These are phyloP conservation scores for Metalampra italica DNA, from an alignment of 2,888 invertebrate species.

Conservation along the genomic window DNA sequence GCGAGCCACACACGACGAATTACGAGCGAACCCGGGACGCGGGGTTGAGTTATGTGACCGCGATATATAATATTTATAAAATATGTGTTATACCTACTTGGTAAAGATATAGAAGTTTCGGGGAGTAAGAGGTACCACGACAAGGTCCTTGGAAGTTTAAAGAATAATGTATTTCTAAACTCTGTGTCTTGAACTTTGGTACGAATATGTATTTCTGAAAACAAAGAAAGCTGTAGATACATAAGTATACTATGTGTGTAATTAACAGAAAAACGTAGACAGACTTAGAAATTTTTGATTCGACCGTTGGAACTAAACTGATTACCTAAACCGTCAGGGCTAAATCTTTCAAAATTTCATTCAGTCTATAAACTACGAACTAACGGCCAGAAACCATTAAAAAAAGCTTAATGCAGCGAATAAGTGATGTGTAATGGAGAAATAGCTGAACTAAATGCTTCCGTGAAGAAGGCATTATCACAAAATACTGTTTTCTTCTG, in stretches of 20 bases:
- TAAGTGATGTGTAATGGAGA: slow-evolving; percentile 2
- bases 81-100: slow-evolving; percentile 49
- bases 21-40: slow-evolving; percentile 64
- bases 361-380: not conserved
- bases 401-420: slow-evolving; percentile 8
- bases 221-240: too few species aligned
- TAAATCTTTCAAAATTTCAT: not conserved
- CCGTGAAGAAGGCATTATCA: slow-evolving; percentile 3
- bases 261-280: too few species aligned
- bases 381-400: not conserved
- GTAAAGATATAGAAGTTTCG: slow-evolving; percentile 36
- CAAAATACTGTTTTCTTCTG: slow-evolving; percentile 16
- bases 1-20: slow-evolving; percentile 76
- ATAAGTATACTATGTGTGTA: too few species aligned
- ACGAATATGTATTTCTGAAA: too few species aligned
- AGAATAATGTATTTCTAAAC: not conserved
- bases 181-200: too few species aligned
- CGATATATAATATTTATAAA: slow-evolving; percentile 66
- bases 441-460: slow-evolving; percentile 7
- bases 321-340: too few species aligned
- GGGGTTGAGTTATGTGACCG: slow-evolving; percentile 62
- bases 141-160: not conserved
- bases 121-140: slow-evolving; percentile 5
- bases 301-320: too few species aligned
- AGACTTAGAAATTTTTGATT: too few species aligned